phyloP scores from a whole-genome alignment of 2,888 invertebrate genomes.

The Pristionchus fissidentatus region DNA sequence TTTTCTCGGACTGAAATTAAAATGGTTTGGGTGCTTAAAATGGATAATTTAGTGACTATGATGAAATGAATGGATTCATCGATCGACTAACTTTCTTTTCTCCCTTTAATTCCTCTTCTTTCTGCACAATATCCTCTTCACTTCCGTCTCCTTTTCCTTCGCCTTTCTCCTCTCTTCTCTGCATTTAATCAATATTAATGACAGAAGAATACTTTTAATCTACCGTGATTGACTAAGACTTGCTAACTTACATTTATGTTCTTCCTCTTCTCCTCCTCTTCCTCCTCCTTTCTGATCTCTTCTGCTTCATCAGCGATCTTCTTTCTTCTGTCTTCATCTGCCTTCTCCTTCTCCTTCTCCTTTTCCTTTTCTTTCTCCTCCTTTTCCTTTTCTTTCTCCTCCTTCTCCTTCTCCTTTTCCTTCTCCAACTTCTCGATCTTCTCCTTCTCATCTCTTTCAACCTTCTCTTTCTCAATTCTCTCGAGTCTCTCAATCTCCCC shows the following conservation, averaged over 20 bases:
- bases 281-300: conserved; percentile 16
- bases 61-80: too few species aligned
- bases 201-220: too few species aligned
- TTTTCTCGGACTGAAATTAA: too few species aligned
- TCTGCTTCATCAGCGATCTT: conserved; percentile 31
- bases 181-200: background rate
- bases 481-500: background rate
- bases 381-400: background rate
- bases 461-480: conserved; percentile 1
- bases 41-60: too few species aligned
- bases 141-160: conserved; percentile 12
- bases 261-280: conserved; percentile 29
- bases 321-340: conserved; percentile 16
- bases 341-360: background rate
- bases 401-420: background rate
- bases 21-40: too few species aligned
- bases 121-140: conserved; percentile 23
- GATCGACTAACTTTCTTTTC: conserved; percentile 21
- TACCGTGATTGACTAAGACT: background rate
- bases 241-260: conserved; percentile 14
- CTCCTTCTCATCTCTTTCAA: conserved; percentile 8
- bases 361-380: conserved; percentile 17
- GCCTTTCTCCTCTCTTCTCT: conserved; percentile 34
- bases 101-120: background rate
- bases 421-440: background rate